Conservation (phyloP, 2,797 vertebrate species). For the Rhinoraja longicauda region DNA sequence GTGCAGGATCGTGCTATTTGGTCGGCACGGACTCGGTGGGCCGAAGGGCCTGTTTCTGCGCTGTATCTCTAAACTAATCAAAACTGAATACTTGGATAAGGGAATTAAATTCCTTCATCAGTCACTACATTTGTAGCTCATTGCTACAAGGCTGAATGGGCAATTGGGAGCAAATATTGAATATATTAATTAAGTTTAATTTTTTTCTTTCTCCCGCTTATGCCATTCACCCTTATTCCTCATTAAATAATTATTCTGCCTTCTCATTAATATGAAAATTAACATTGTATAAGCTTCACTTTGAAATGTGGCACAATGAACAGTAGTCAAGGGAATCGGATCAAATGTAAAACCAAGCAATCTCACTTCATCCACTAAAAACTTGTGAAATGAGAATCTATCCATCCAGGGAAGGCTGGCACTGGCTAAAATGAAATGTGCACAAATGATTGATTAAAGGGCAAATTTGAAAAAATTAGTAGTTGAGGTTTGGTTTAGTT, state of each 20-base stretch:
- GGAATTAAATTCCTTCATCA: too few relatives aligned
- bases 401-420: too few relatives aligned
- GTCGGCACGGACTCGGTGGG: too few relatives aligned
- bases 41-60: too few relatives aligned
- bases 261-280: slow-evolving; percentile 27
- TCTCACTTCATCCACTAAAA: not conserved
- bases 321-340: not conserved
- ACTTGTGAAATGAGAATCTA: not conserved
- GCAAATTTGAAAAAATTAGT: not conserved
- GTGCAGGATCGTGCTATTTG: too few relatives aligned
- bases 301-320: not conserved
- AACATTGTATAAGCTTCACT: not conserved
- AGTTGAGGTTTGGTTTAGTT: too few relatives aligned
- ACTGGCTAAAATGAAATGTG: not conserved
- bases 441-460: not conserved
- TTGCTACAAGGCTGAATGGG: too few relatives aligned
- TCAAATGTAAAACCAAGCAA: not conserved
- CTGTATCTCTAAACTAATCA: too few relatives aligned
- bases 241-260: not conserved
- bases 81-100: too few relatives aligned
- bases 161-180: not conserved
- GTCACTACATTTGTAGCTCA: too few relatives aligned
- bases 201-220: not conserved
- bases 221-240: not conserved
- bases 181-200: not conserved